Percentiles rank a stretch among this genome's conserved stretches.
Evolutionary conservation across 2,888 invertebrate species (phyloP).

Genomic region (Gryllus longicercus): DNA sequence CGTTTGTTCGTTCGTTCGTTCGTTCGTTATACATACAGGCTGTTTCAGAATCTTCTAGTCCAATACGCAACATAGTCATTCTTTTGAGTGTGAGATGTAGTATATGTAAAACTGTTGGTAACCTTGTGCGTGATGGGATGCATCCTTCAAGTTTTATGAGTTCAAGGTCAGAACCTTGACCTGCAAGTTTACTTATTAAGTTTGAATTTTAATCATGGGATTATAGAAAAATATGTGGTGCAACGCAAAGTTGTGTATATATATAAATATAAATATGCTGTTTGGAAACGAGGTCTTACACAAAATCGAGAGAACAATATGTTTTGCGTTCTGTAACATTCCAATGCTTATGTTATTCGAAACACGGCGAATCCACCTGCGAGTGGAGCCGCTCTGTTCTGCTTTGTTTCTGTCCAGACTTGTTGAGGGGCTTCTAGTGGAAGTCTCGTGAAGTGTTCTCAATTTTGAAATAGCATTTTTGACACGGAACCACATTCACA

Average conservation of each 20-base stretch:
- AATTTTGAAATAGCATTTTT: slow-evolving; percentile 68
- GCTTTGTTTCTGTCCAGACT: slow-evolving; percentile 2
- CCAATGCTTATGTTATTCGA: slow-evolving; percentile 3
- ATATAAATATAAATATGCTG: slow-evolving; percentile 2
- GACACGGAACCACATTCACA: slow-evolving; percentile 34
- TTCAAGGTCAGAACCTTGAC: slow-evolving; percentile 9
- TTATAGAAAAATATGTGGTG: slow-evolving; percentile 2
- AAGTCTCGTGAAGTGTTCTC: slow-evolving; percentile 54
- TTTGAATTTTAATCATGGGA: slow-evolving; percentile 17
- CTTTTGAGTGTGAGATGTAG: slow-evolving; percentile 56
- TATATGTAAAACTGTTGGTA: slow-evolving; percentile 52
- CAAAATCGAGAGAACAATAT: slow-evolving; percentile 11
- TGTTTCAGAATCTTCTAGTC: slow-evolving; percentile 40
- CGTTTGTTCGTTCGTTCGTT: slow-evolving; percentile 35
- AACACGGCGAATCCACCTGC: slow-evolving; percentile 19
- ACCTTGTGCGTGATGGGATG: slow-evolving; percentile 34
- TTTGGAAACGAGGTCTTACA: neutral
- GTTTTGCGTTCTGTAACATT: neutral
- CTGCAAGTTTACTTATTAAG: slow-evolving; percentile 10
- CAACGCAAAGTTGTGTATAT: slow-evolving; percentile 9
- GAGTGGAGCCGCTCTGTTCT: neutral
- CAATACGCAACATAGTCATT: slow-evolving; percentile 38
- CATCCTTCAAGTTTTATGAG: slow-evolving; percentile 32
- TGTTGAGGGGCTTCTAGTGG: slow-evolving; percentile 28
- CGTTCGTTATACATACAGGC: slow-evolving; percentile 38